Conservation (phyloP, 2,797 vertebrate species). For the Hipposideros larvatus region DNA sequence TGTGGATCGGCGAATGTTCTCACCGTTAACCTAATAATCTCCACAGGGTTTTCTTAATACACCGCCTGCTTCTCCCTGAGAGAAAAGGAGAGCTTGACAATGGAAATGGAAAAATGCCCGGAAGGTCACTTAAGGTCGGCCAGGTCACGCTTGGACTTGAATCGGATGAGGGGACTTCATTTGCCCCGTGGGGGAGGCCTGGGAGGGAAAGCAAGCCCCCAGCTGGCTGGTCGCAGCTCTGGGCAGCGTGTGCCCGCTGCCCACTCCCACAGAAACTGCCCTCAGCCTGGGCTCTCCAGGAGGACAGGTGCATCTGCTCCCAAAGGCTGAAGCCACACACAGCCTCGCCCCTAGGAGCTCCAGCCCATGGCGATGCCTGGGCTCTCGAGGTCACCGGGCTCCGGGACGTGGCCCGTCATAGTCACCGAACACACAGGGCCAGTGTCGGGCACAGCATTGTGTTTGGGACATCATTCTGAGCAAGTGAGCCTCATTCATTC, state of each 20-base stretch:
- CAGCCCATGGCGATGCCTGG: neutral
- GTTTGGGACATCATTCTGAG: fast-evolving
- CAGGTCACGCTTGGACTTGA: too few species aligned
- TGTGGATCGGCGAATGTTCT: fast-evolving
- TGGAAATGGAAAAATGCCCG: neutral
- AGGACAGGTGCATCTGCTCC: neutral
- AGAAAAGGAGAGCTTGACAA: neutral
- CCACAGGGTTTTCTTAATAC: neutral
- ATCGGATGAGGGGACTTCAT: fast-evolving
- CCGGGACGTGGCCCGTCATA: fast-evolving
- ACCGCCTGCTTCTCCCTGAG: neutral
- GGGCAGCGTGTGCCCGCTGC: fast-evolving
- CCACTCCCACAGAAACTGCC: neutral
- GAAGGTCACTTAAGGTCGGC: neutral
- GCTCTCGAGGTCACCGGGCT: neutral
- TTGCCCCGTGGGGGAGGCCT: fast-evolving
- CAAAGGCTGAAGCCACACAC: too few species aligned
- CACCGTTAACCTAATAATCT: neutral
- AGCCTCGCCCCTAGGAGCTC: fast-evolving
- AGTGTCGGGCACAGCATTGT: fast-evolving
- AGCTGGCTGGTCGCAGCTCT: fast-evolving
- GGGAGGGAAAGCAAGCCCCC: neutral
- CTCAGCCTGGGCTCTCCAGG: fast-evolving
- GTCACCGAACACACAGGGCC: fast-evolving
- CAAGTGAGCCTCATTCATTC: fast-evolving